phyloP scores from a whole-genome alignment of 1,140 invertebrate species.

The Archivesica marissinica region DNA sequence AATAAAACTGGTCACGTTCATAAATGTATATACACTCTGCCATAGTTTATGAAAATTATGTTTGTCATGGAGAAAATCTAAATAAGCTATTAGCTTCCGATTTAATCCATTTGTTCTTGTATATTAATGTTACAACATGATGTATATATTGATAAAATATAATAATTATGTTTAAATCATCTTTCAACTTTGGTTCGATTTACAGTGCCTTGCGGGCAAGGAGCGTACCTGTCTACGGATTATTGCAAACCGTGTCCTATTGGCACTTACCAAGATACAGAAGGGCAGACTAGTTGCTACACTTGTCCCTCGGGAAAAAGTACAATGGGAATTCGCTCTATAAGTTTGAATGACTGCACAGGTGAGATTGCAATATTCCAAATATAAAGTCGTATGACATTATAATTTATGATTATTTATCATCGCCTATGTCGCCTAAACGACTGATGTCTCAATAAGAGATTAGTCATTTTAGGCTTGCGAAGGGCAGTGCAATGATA shows the following conservation, averaged over 20 bases:
- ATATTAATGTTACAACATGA: too few relatives aligned
- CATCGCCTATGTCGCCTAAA: background rate
- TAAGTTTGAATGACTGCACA: background rate
- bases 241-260: constrained; percentile 16
- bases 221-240: background rate
- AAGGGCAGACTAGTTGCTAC: background rate
- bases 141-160: too few relatives aligned
- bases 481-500: background rate
- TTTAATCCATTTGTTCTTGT: too few relatives aligned
- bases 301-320: constrained; percentile 1
- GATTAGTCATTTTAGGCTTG: background rate
- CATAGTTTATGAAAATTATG: too few relatives aligned
- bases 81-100: too few relatives aligned
- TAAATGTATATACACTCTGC: too few relatives aligned
- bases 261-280: background rate
- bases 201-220: constrained; percentile 3
- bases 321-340: background rate
- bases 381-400: background rate
- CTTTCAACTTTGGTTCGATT: background rate
- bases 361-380: background rate
- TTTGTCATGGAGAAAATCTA: too few relatives aligned
- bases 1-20: too few relatives aligned
- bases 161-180: too few relatives aligned
- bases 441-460: background rate
- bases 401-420: background rate